phyloP scores from a whole-genome alignment of 2,113 vertebrate genomes.

The Sebastes fasciatus region DNA sequence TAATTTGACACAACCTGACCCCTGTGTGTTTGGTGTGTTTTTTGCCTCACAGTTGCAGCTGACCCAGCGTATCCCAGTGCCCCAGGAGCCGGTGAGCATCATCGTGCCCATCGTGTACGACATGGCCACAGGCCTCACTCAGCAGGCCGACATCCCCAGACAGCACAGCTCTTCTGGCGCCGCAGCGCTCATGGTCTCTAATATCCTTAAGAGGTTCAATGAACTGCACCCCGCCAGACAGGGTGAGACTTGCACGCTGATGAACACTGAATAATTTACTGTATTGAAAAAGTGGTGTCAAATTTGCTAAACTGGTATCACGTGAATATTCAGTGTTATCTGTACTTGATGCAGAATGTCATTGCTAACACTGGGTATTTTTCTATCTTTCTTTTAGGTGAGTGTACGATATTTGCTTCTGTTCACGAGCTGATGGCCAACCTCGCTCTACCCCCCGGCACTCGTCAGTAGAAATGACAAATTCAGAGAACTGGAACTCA shows the following conservation, averaged over 20 bases:
- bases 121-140: slow-evolving; percentile 97
- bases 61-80: slow-evolving; percentile 94
- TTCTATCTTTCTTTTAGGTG: slow-evolving; percentile 87
- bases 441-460: slow-evolving; percentile 93
- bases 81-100: slow-evolving; percentile 95
- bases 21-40: neutral
- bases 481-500: slow-evolving; percentile 59
- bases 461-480: slow-evolving; percentile 87
- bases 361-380: neutral
- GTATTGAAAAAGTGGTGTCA: neutral
- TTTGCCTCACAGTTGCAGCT: slow-evolving; percentile 90
- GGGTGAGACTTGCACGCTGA: slow-evolving; percentile 75
- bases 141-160: slow-evolving; percentile 98
- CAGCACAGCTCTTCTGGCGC: slow-evolving; percentile 98
- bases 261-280: slow-evolving; percentile 7
- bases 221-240: slow-evolving; percentile 95
- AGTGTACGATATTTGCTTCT: slow-evolving; percentile 99
- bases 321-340: neutral
- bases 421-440: slow-evolving; percentile 99
- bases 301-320: neutral
- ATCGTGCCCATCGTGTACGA: slow-evolving; percentile 99
- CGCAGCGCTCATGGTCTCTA: slow-evolving; percentile 97
- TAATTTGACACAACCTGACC: neutral
- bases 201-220: slow-evolving; percentile 98
- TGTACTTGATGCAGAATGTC: neutral